Evolutionary conservation across 2,888 invertebrate genomes (phyloP).

Genomic region (Oasisia sp.): DNA sequence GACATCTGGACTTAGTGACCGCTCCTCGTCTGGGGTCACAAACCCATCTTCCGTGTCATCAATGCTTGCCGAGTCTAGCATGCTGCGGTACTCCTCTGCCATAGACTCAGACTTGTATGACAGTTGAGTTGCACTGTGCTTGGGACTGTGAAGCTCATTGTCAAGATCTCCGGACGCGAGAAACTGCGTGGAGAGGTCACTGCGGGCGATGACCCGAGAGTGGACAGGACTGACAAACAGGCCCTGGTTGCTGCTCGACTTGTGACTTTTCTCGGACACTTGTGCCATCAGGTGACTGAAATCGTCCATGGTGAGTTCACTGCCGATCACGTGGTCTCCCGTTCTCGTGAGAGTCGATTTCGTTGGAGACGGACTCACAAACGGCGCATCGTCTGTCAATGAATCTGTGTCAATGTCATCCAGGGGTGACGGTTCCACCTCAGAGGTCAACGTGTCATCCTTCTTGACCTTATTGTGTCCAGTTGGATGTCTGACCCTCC

Average conservation of each 20-base stretch:
- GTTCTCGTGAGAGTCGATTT: neutral
- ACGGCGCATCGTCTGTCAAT: neutral
- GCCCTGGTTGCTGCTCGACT: neutral
- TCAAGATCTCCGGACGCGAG: neutral
- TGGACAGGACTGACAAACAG: neutral
- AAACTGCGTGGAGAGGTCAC: neutral
- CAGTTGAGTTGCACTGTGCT: neutral
- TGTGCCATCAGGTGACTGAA: neutral
- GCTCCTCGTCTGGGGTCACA: neutral
- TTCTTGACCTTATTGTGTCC: neutral
- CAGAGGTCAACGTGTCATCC: neutral
- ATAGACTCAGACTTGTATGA: neutral
- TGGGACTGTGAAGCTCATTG: neutral
- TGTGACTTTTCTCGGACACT: neutral
- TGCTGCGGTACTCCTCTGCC: neutral
- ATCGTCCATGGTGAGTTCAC: neutral
- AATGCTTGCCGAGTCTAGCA: neutral
- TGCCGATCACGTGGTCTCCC: neutral
- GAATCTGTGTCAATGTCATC: neutral
- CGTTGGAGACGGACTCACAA: neutral
- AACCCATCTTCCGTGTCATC: neutral
- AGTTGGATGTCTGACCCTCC: neutral
- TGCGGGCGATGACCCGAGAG: neutral
- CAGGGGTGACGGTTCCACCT: neutral
- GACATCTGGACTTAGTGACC: neutral